Base-by-base conservation (phyloP, 2,797 vertebrate genomes). In the Hypotaenidia philippensis region DNA sequence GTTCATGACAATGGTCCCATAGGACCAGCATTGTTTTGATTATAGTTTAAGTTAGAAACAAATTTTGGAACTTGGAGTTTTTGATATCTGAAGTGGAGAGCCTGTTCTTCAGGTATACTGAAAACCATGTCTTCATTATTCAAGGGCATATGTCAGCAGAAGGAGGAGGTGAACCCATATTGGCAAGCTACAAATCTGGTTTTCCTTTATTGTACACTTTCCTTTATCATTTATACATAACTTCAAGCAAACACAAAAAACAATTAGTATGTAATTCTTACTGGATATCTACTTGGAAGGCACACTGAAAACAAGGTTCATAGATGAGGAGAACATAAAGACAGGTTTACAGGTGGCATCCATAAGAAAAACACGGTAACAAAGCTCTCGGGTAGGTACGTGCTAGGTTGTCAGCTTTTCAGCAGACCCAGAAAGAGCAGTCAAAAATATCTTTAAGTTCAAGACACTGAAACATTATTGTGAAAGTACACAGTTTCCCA, bases 121-220 rank as follows among this genome's bases (percentile, higher is more conserved):
- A 6, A 92, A 57, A 14, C 44, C 0, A 0, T 21, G 11, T 40
- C 13, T 72, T 79, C 8, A 1, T 52, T 80, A 55, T 1, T 7
- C 26, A 17, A 36, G 87, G 18, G 40, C 7, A 11, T 38, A 32
- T 17, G 52, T 83, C 38, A 69, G 32, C 6, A 18, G 15, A 59
- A 45, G 5, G 53, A 1, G 11, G 10, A 65, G 17, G 53, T 22
- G 17, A 82, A 56, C 14, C 22, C 10, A 4, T 11, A 9, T 6
- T 34, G 40, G 4, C 6, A 34, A 55, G 25, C 13, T 47, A 44
- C 5, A 38, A 36, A 47, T 68, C 6, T 65, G 23, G 2, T 36
- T 84, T 68, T 75, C 10, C 8, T 44, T 59, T 74, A 26, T 76
- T 9, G 5, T 31, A 10, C 27, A 10, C 31, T 47, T 74, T 74